Conservation (phyloP, 2,888 invertebrate genomes). For the Nymphalis urticae region DNA sequence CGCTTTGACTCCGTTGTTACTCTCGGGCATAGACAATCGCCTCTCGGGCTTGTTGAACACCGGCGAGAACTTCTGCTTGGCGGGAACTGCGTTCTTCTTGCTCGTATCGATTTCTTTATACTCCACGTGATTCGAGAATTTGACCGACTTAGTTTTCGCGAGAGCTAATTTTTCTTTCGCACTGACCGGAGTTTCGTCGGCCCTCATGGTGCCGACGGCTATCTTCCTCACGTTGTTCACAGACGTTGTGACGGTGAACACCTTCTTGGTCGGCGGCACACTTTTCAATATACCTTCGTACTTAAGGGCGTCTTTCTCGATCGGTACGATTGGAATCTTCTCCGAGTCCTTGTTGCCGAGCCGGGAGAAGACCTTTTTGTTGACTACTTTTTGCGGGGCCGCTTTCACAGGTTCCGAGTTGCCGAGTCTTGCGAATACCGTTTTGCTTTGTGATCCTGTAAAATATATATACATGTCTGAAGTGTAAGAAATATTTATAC, state of each 20-base stretch:
- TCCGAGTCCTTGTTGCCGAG: constrained; percentile 59
- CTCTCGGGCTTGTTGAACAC: constrained; percentile 75
- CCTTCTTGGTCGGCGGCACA: constrained; percentile 50
- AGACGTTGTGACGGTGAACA: constrained; percentile 61
- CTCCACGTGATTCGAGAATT: constrained; percentile 70
- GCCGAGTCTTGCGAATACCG: constrained; percentile 73
- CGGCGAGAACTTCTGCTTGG: constrained; percentile 44
- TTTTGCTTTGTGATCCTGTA: constrained; percentile 48
- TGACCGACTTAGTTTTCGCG: constrained; percentile 68
- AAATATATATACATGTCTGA: constrained; percentile 16
- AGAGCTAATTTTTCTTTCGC: constrained; percentile 68
- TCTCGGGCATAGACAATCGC: constrained; percentile 67
- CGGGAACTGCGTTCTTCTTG: constrained; percentile 35
- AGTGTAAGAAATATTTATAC: neutral
- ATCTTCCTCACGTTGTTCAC: constrained; percentile 63
- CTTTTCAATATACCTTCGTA: constrained; percentile 75
- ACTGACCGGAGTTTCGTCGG: constrained; percentile 69
- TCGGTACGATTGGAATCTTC: constrained; percentile 49
- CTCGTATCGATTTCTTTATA: constrained; percentile 71
- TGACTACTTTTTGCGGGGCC: constrained; percentile 45
- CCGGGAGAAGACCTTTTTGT: constrained; percentile 67
- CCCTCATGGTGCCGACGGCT: constrained; percentile 70
- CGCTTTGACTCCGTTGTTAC: constrained; percentile 55
- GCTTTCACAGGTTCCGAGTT: constrained; percentile 50
- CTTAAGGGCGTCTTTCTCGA: constrained; percentile 67